Evolutionary conservation across 2,888 invertebrate genomes (phyloP).

Genomic region (Rhagophthalmus giganteus): DNA sequence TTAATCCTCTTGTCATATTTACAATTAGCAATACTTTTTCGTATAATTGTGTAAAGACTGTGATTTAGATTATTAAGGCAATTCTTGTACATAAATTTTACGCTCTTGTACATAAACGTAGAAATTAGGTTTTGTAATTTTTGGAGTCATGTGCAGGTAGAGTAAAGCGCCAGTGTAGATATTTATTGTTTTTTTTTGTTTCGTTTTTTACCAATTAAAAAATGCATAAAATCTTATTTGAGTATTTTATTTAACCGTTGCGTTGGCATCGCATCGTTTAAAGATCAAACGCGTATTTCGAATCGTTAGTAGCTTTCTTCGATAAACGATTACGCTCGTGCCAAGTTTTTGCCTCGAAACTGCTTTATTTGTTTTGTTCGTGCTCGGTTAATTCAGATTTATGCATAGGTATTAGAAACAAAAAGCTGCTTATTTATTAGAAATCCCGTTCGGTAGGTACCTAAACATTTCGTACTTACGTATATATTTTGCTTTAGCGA

Average conservation of each 20-base stretch:
- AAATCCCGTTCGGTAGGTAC: constrained; percentile 16
- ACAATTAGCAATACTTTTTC: constrained; percentile 4
- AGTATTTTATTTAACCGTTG: too few relatives aligned
- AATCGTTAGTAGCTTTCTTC: too few relatives aligned
- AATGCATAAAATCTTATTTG: too few relatives aligned
- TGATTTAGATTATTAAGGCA: constrained; percentile 14
- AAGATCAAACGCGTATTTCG: too few relatives aligned
- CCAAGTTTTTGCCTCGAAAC: constrained; percentile 7
- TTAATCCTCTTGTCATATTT: too few relatives aligned
- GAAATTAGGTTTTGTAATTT: constrained; percentile 18
- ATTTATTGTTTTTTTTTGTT: too few relatives aligned
- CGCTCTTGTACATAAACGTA: constrained; percentile 16
- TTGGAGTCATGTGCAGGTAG: constrained; percentile 19
- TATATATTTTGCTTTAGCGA: too few relatives aligned
- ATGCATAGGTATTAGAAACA: constrained; percentile 13
- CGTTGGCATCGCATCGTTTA: too few relatives aligned
- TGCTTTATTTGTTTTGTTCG: constrained; percentile 8
- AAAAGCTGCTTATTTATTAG: constrained; percentile 21
- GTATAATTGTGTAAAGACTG: constrained; percentile 14
- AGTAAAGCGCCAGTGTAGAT: too few relatives aligned
- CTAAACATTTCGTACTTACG: too few relatives aligned
- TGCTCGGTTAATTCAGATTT: constrained; percentile 16
- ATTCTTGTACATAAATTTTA: constrained; percentile 13
- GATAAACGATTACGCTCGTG: too few relatives aligned
- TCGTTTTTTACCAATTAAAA: too few relatives aligned